A percentile compares a stretch with the other conserved stretches of the same genome.
These are phyloP conservation scores for Xestia xanthographa DNA, from an alignment of 2,888 invertebrate species.

Conservation along the genomic window DNA sequence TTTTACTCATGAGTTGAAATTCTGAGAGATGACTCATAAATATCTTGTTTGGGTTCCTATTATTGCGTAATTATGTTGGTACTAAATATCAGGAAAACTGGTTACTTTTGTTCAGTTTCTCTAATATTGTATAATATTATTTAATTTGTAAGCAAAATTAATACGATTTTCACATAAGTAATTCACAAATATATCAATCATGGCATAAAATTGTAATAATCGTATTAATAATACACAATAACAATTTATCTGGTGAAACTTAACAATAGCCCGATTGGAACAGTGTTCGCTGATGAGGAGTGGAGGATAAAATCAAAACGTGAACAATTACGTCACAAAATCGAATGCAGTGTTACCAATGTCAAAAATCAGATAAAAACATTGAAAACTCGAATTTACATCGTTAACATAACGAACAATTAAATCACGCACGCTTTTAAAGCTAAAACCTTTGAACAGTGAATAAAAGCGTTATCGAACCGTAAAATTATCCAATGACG, in stretches of 20 bases:
- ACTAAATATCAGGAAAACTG: slow-evolving; percentile 21
- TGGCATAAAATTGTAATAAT: background rate
- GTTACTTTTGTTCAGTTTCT: background rate
- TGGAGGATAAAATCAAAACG: slow-evolving; percentile 2
- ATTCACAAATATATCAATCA: background rate
- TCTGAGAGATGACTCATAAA: slow-evolving; percentile 25
- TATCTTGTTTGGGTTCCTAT: slow-evolving; percentile 11
- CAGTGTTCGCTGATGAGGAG: background rate
- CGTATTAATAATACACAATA: background rate
- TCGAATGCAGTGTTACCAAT: slow-evolving; percentile 5
- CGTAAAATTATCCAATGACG: slow-evolving; percentile 56
- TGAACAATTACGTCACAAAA: slow-evolving; percentile 41
- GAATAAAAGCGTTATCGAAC: slow-evolving; percentile 43
- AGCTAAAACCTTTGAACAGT: slow-evolving; percentile 36
- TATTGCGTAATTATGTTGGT: slow-evolving; percentile 6
- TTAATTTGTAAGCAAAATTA: background rate
- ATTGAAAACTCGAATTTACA: slow-evolving; percentile 4
- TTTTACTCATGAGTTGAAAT: slow-evolving; percentile 10
- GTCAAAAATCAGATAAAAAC: background rate
- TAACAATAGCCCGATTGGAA: background rate
- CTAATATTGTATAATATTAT: background rate
- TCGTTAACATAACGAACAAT: slow-evolving; percentile 6
- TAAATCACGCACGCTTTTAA: slow-evolving; percentile 34
- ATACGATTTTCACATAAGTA: slow-evolving; percentile 1
- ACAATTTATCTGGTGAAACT: background rate